phyloP scores from a whole-genome alignment of 2,888 invertebrate genomes.

The Ryuthela nishihirai region DNA sequence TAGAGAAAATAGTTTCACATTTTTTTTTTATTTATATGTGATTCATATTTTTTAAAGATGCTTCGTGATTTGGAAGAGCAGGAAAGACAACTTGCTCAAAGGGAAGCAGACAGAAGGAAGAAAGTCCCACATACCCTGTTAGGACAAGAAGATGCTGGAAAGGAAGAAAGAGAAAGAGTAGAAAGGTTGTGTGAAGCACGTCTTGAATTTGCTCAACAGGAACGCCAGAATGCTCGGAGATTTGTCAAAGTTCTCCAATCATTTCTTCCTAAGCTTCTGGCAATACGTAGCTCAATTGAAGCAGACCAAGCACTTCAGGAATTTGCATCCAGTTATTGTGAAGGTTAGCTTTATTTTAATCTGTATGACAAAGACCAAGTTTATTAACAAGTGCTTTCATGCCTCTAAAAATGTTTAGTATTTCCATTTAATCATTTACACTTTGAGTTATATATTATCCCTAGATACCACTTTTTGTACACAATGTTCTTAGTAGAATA shows the following conservation, averaged over 20 bases:
- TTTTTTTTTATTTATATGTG: background rate
- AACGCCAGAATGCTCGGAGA: slow-evolving; percentile 78
- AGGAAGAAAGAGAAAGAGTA: slow-evolving; percentile 41
- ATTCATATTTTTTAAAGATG: background rate
- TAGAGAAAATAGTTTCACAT: too few relatives aligned
- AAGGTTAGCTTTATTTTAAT: slow-evolving; percentile 59
- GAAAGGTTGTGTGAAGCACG: slow-evolving; percentile 39
- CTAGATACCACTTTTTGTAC: background rate
- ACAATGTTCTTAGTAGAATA: background rate
- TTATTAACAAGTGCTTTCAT: background rate
- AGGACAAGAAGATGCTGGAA: slow-evolving; percentile 39
- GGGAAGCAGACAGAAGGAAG: slow-evolving; percentile 29
- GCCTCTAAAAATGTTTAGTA: background rate
- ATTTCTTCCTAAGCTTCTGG: slow-evolving; percentile 69
- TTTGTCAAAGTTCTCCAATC: slow-evolving; percentile 73
- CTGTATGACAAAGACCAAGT: background rate
- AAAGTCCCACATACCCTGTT: slow-evolving; percentile 40
- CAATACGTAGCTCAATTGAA: slow-evolving; percentile 75
- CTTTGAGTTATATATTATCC: background rate
- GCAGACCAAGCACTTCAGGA: slow-evolving; percentile 88
- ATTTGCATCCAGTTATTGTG: slow-evolving; percentile 86
- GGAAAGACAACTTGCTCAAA: slow-evolving; percentile 64
- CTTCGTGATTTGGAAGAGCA: background rate
- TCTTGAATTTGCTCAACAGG: slow-evolving; percentile 50
- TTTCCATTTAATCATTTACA: background rate